Evolutionary conservation across 1,140 invertebrate species (phyloP), one percentile per base, ranked within the genome.

Genomic region (Cecropterus lyciades): DNA sequence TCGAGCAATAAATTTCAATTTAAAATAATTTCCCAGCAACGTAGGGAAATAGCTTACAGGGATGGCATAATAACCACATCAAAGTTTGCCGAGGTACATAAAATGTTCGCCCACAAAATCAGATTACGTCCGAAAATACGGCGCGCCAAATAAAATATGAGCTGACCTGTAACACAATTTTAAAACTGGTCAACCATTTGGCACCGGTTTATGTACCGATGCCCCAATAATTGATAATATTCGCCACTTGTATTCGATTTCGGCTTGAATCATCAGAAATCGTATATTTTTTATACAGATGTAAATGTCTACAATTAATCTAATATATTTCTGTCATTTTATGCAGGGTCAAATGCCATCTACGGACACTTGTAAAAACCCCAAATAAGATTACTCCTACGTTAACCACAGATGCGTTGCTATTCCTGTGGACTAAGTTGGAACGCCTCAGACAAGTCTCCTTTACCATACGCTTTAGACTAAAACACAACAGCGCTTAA

Each of bases 211-310:
- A 16, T 43, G 30, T 46, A n/a, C 37, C 40, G 46, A 42, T 53
- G 40, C 13, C 51, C 42, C 72, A 72, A 75, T 78, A 76, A 79
- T 82, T 79, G 75, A 78, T 82, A 82, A 60, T 60, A 27, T 76
- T 75, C 72, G 55, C 72, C 71, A 77, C 79, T 75, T 73, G 62
- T 73, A 79, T 77, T 81, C 73, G 71, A 75, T 63, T 67, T 62
- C 69, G 66, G 69, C 70, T 70, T 56, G 27, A 7, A 30, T 30
- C 27, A 7, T 30, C 27, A 30, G 27, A 30, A 30, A 30, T 30
- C 27, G 27, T 30, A 30, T n/a, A n/a, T n/a, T n/a, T n/a, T n/a
- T n/a, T n/a, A n/a, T n/a, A n/a, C n/a, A n/a, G n/a, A n/a, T n/a
- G n/a, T n/a, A n/a, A n/a, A n/a, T n/a, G n/a, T n/a, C n/a, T n/a